Evolutionary conservation across 92 coral and sea anemone genomes (phyloP), one percentile per base, ranked within the genome.

Genomic region (Palythoa heliodiscus): DNA sequence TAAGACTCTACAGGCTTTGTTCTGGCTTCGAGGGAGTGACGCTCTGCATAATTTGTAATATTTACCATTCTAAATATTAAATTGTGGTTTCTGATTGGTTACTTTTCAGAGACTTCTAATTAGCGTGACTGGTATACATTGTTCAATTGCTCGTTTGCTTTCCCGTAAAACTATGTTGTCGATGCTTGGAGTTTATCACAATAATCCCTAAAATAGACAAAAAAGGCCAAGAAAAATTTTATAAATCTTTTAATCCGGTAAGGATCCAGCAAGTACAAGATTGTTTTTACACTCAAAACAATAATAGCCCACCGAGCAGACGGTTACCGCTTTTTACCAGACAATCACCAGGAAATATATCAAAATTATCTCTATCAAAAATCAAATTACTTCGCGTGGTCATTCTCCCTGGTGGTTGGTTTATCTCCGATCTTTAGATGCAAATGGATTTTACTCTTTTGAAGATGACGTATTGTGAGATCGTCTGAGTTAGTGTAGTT

Each of bases 131-230:
- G n/a, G 7, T 17, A n/a, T 40, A 29, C 43, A 22, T 63, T 40
- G 2, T 48, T 37, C 13, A 48, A 63, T 78, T 66, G 71, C 64
- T 15, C 72, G 24, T 64, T 64, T 50, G 40, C 72, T 79, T 52
- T 64, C 25, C 54, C 10, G 84, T 23, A 23, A 63, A 79, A 63
- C 20, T 78, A 78, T 78, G 40, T 61, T 9, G 24, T 16, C n/a
- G 10, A 13, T 68, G 20, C 58, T 47, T 66, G 23, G 38, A 29
- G 22, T 64, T 66, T 40, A 47, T 17, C 84, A 64, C 20, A 80
- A 80, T 80, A 80, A 80, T 80, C 84, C 84, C 84, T 2, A 64
- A 80, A 80, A 80, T 80, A 80, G 84, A 47, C 84, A 80, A 63
- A 64, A 39, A 13, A 7, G 43, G 29, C 25, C 22, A 38, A 47